Base-by-base conservation (phyloP, 2,797 vertebrate genomes). In the Brachyalestes nurse region DNA sequence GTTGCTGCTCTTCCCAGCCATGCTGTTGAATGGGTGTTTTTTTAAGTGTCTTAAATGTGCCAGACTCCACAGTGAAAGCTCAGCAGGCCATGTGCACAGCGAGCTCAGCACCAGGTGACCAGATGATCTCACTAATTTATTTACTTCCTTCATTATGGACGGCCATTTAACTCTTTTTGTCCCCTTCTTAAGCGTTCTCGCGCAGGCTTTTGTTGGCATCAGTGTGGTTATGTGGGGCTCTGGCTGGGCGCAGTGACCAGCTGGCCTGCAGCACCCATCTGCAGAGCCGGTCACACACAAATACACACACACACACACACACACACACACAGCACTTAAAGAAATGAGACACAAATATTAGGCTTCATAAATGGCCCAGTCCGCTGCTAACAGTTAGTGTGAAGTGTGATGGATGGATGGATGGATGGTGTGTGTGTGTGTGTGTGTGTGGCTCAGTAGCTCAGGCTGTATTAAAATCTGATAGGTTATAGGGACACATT, bases 251-350 rank as follows among this genome's bases (percentile, higher is more conserved):
- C 86, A 82, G 88, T 88, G 88, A 89, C 95, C 95, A 96, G 95
- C 95, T 96, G 95, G 89, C 87, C 85, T 87, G 89, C 89, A 90
- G 88, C 90, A 85, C 91, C 90, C 95, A 95, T 95, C 95, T 96
- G 95, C 92, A 81, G 90, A 86, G 86, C 89, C 85, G 83, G 9
- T 13, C 66, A 49, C 17, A 4, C 13, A 83, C 28, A 28, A 1
- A 28, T 3, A 34, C 16, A 6, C 40, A 19, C 28, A 6, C 7
- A 21, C 7, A 21, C 3, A 21, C 58, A 60, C n/a, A 25, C n/a
- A 21, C 21, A 21, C 58, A 60, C 13, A 28, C 4, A 28, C 10
- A 83, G 84, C 90, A 82, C 91, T 88, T 42, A 16, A 28, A 47
- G 66, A 88, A 86, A 76, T 87, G 88, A 81, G 88, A 85, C 86